Conservation (phyloP, 2,888 invertebrate genomes). For the Syrphus vitripennis region DNA sequence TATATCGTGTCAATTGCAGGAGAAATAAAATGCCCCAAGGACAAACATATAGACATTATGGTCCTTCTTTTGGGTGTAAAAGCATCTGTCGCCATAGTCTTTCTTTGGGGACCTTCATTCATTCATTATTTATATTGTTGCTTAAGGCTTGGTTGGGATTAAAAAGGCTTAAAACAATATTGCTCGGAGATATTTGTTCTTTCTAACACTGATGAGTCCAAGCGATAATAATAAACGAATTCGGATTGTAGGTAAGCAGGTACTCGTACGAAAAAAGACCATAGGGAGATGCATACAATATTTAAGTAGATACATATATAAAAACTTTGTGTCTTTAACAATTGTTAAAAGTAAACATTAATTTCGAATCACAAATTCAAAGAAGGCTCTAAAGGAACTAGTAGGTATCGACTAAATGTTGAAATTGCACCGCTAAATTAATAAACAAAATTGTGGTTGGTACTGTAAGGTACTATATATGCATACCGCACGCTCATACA, state of each 20-base stretch:
- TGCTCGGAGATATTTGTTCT: conserved; percentile 42
- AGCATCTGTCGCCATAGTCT: conserved; percentile 3
- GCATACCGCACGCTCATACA: no score
- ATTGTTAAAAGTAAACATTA: no score
- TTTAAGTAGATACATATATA: no score
- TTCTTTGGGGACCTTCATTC: neutral
- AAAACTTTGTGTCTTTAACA: no score
- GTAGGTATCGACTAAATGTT: no score
- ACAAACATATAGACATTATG: conserved; percentile 33
- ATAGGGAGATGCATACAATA: no score
- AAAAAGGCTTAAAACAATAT: conserved; percentile 64
- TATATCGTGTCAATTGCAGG: conserved; percentile 33
- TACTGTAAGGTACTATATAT: no score
- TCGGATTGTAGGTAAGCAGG: neutral
- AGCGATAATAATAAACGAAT: neutral
- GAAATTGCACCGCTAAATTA: no score
- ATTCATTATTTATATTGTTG: conserved; percentile 59
- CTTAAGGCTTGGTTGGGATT: conserved; percentile 60
- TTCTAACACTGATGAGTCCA: conserved; percentile 4
- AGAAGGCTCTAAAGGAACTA: no score
- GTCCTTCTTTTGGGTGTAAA: conserved; percentile 38
- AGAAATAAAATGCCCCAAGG: conserved; percentile 22
- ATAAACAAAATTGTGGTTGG: no score
- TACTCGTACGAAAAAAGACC: no score
- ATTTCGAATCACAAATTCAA: no score